These are phyloP conservation scores for Helicoverpa assulta DNA, from an alignment of 2,888 invertebrate genomes.

Conservation along the genomic window DNA sequence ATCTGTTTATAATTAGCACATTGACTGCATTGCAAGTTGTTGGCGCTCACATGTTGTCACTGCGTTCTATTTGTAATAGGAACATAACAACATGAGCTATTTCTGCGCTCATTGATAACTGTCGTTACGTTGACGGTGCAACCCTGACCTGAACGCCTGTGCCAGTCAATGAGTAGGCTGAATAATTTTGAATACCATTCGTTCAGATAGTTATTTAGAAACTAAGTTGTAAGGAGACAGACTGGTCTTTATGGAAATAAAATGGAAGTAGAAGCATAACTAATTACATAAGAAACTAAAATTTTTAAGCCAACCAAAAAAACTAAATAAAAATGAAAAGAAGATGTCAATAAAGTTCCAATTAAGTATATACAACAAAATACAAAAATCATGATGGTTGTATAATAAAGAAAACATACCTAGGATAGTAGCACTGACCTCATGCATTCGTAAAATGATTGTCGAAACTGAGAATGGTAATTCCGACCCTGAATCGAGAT, in stretches of 20 bases:
- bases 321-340: too few species aligned
- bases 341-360: too few species aligned
- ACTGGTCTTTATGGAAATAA: too few species aligned
- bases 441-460: slow-evolving; percentile 20
- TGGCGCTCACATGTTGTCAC: slow-evolving; percentile 8
- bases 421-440: background rate
- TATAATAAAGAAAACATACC: too few species aligned
- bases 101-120: slow-evolving; percentile 31
- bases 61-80: slow-evolving; percentile 14
- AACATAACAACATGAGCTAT: slow-evolving; percentile 17
- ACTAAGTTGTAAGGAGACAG: too few species aligned
- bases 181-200: background rate
- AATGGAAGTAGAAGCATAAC: too few species aligned
- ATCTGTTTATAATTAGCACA: slow-evolving; percentile 34
- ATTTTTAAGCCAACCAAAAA: too few species aligned
- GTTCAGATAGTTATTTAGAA: too few species aligned
- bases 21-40: slow-evolving; percentile 26
- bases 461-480: slow-evolving; percentile 16
- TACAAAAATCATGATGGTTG: too few species aligned
- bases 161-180: slow-evolving; percentile 17
- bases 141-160: slow-evolving; percentile 4
- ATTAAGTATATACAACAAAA: too few species aligned
- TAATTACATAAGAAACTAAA: too few species aligned
- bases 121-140: slow-evolving; percentile 17
- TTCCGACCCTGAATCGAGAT: slow-evolving; percentile 12